Base-by-base conservation (phyloP, 2,797 vertebrate species). In the Centropyge bicolor region DNA sequence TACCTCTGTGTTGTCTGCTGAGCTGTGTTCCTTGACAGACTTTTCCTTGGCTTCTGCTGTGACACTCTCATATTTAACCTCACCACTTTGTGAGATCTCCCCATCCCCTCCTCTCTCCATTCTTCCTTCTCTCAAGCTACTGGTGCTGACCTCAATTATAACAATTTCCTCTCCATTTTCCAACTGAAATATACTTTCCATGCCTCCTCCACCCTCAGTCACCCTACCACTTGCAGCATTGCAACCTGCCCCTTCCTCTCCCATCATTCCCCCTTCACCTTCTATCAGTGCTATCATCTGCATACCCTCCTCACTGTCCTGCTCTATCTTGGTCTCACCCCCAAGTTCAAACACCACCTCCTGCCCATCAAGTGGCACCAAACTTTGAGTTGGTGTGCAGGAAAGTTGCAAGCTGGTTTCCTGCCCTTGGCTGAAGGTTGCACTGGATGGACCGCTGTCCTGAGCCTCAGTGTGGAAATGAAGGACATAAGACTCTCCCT, bases 201-300 rank as follows among this genome's bases (percentile, higher is more conserved):
- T 94, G 41, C 87, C 78, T 16, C 81, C 91, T 9, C 84, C 82
- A 2, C 84, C 87, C 36, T 90, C 88, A 8, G 73, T 71, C 20
- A 86, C 86, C 5, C 79, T 74, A 36, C 86, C 76, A 3, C 62
- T 78, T n/a, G 76, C 60, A 20, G 69, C 48, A 55, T 61, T 86
- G 74, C 93, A 93, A 71, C 78, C 82, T 1, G 71, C 82, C 35
- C 84, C 88, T 5, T 88, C 91, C 49, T 89, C 86, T 56, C 86
- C 93, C 20, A 92, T 85, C 63, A 91, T 83, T 0, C 76, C 89
- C 19, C 87, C 92, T 55, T 93, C 92, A 1, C 91, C 89, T 80
- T 95, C 94, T 55, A 96, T 96, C 70, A 96, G 76, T 3, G 96
- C 94, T 56, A 96, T 96, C 95, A 96, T 96, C 87, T 95, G 95